These are phyloP conservation scores for Oedothorax gibbosus DNA, from an alignment of 1,140 invertebrate genomes.

Conservation along the genomic window DNA sequence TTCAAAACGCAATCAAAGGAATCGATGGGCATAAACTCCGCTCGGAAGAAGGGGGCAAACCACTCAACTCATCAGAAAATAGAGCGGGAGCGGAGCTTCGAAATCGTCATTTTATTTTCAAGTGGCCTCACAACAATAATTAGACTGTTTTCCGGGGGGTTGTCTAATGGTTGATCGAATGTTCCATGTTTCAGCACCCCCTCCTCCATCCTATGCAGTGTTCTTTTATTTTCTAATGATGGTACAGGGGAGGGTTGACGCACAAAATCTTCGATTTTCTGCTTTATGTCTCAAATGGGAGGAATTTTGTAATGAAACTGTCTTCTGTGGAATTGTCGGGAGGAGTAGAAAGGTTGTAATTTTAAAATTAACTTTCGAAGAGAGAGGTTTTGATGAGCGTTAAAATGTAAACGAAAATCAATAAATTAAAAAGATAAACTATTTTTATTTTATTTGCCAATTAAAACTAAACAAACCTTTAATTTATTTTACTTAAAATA, in stretches of 20 bases:
- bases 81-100: not conserved
- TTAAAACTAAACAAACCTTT: no score
- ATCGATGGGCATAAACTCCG: constrained; percentile 22
- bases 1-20: constrained; percentile 26
- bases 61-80: not conserved
- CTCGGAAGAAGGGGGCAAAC: not conserved
- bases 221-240: constrained; percentile 23
- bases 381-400: no score
- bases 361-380: no score
- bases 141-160: constrained; percentile 33
- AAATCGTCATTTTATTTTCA: constrained; percentile 44
- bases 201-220: not conserved
- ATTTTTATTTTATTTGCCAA: no score
- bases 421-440: no score
- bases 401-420: no score
- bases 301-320: constrained; percentile 38
- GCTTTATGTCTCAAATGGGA: constrained; percentile 39
- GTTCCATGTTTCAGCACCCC: constrained; percentile 9
- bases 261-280: constrained; percentile 31
- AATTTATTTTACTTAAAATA: no score
- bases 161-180: constrained; percentile 36
- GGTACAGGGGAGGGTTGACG: constrained; percentile 9
- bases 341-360: not conserved
- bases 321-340: constrained; percentile 31
- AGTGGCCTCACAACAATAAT: constrained; percentile 44